These are phyloP conservation scores for Pangasianodon gigas DNA, from an alignment of 2,113 vertebrate genomes.

Conservation along the genomic window DNA sequence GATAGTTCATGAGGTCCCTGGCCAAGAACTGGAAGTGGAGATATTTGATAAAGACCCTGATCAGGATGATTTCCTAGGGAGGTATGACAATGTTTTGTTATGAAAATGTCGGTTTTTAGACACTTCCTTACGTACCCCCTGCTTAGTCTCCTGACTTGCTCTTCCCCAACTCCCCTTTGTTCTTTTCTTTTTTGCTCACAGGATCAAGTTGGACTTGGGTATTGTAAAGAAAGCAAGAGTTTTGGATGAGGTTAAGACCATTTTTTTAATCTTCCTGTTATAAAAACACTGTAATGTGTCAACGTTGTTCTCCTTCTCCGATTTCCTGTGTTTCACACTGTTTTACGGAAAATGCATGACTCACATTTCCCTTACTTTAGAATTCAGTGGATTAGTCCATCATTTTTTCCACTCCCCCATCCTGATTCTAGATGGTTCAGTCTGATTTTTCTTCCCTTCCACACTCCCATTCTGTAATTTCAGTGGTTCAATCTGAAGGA, in stretches of 20 bases:
- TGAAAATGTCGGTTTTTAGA: neutral
- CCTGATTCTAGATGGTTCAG: neutral
- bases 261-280: neutral
- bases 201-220: constrained; percentile 86
- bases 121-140: neutral
- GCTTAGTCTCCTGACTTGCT: neutral
- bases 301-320: neutral
- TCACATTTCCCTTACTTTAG: neutral
- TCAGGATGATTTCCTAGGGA: constrained; percentile 94
- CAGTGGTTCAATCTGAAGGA: constrained; percentile 87
- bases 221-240: constrained; percentile 81
- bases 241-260: constrained; percentile 82
- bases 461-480: constrained; percentile 9
- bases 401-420: neutral
- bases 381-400: neutral
- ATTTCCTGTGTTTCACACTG: neutral
- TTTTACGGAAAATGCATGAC: constrained; percentile 4
- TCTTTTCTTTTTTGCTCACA: constrained; percentile 56
- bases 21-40: constrained; percentile 92
- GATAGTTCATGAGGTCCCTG: constrained; percentile 92
- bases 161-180: constrained; percentile 9
- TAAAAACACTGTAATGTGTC: neutral
- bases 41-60: constrained; percentile 95
- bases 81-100: constrained; percentile 68
- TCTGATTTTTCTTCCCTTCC: constrained; percentile 1